Percentiles rank a stretch among this genome's conserved stretches.
phyloP scores from a whole-genome alignment of 2,888 invertebrate genomes.

The Sphecodes monilicornis region DNA sequence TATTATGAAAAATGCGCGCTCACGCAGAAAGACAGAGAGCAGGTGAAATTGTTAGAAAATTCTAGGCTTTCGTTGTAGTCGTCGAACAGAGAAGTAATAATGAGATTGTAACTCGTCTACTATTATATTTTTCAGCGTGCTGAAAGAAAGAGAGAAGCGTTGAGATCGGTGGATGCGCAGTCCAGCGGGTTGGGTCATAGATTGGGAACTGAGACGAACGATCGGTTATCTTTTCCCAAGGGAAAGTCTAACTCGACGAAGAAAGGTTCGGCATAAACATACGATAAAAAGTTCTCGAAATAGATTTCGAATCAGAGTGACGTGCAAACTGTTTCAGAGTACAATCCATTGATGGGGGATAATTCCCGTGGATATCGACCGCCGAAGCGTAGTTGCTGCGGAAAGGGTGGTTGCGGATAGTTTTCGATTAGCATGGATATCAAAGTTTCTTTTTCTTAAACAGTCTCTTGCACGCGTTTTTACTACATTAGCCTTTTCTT shows the following conservation, averaged over 20 bases:
- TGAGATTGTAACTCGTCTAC: neutral
- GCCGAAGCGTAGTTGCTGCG: constrained; percentile 80
- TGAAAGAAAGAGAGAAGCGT: constrained; percentile 79
- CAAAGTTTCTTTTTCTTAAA: neutral
- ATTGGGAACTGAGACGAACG: constrained; percentile 69
- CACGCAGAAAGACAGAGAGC: neutral
- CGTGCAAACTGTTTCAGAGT: constrained; percentile 72
- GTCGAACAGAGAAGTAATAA: neutral
- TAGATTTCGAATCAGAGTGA: constrained; percentile 53
- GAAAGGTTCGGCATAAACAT: constrained; percentile 24
- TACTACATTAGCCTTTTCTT: neutral
- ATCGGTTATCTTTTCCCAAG: neutral
- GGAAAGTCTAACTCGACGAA: constrained; percentile 44
- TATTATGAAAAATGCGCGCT: constrained; percentile 75
- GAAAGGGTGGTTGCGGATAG: constrained; percentile 82
- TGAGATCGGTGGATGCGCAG: constrained; percentile 62
- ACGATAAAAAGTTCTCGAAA: neutral
- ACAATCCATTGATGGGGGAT: constrained; percentile 82
- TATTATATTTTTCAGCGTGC: constrained; percentile 73
- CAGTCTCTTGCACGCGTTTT: neutral
- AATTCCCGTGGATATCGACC: constrained; percentile 78
- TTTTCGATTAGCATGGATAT: neutral
- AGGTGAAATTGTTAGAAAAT: constrained; percentile 12
- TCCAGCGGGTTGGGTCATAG: constrained; percentile 69
- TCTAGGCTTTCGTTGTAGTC: neutral